Percentiles rank a stretch among this genome's conserved stretches.
phyloP scores from a whole-genome alignment of 2,888 invertebrate genomes.

The Troides aeacus region DNA sequence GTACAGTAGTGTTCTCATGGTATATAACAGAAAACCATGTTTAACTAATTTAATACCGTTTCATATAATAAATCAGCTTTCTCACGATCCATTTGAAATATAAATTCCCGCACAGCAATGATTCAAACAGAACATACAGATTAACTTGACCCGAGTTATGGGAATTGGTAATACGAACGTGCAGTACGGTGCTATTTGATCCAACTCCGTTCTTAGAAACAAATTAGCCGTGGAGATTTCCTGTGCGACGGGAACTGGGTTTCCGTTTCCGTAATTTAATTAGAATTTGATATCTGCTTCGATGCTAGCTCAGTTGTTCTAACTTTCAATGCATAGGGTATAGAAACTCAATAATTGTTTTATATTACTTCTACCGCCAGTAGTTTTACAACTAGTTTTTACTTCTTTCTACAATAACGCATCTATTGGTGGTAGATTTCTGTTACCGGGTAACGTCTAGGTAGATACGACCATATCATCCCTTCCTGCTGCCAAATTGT shows the following conservation, averaged over 20 bases:
- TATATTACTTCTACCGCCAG: constrained; percentile 3
- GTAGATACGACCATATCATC: no score
- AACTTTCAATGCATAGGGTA: constrained; percentile 13
- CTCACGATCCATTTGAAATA: background rate
- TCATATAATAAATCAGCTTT: no score
- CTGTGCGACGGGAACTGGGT: background rate
- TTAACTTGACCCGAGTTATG: background rate
- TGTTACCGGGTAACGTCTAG: no score
- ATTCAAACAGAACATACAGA: background rate
- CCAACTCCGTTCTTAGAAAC: background rate
- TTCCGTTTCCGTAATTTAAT: constrained; percentile 21
- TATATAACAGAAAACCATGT: no score
- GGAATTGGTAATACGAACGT: constrained; percentile 1
- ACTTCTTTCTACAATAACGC: no score
- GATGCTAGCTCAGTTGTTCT: constrained; percentile 13
- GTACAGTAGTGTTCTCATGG: no score
- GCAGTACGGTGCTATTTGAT: background rate
- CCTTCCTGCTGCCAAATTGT: no score
- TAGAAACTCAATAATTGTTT: constrained; percentile 16
- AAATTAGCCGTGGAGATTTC: constrained; percentile 20
- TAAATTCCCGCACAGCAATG: background rate
- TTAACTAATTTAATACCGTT: no score
- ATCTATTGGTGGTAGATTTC: no score
- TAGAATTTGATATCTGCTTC: constrained; percentile 15
- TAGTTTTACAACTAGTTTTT: background rate